Percentiles rank a stretch among this genome's conserved stretches.
phyloP scores from a whole-genome alignment of 2,113 vertebrate species.

The Calyptommatus sinebrachiatus region DNA sequence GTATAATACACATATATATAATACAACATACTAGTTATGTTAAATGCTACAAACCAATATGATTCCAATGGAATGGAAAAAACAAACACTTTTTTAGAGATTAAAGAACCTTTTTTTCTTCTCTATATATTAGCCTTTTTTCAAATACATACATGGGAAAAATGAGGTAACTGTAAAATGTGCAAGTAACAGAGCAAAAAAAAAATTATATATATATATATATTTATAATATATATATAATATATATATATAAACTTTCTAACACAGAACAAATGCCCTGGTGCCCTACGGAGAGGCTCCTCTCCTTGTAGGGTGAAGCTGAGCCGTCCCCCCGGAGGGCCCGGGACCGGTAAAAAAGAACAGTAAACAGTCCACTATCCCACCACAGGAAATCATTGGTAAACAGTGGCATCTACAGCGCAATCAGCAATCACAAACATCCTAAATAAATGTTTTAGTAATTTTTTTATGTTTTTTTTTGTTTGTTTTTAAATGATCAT shows the following conservation, averaged over 20 bases:
- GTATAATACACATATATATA: slow-evolving; percentile 99
- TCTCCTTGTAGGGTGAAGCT: slow-evolving; percentile 63
- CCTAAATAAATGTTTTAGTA: slow-evolving; percentile 83
- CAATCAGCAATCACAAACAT: slow-evolving; percentile 95
- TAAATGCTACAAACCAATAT: slow-evolving; percentile 99
- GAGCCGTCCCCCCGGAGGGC: slow-evolving; percentile 78
- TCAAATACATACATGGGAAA: slow-evolving; percentile 99
- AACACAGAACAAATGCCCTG: slow-evolving; percentile 94
- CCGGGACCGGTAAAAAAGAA: slow-evolving; percentile 88
- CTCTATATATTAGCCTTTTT: slow-evolving; percentile 98
- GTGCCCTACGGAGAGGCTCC: slow-evolving; percentile 82
- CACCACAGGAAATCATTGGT: slow-evolving; percentile 93
- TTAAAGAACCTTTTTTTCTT: slow-evolving; percentile 98
- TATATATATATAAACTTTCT: slow-evolving; percentile 78
- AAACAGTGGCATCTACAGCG: slow-evolving; percentile 96
- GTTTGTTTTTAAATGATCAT: slow-evolving; percentile 61
- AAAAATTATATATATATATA: slow-evolving; percentile 75
- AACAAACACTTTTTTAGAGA: slow-evolving; percentile 85
- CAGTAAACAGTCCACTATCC: slow-evolving; percentile 96
- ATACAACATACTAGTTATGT: slow-evolving; percentile 99
- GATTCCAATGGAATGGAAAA: slow-evolving; percentile 99
- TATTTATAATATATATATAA: slow-evolving; percentile 62
- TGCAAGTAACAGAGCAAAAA: slow-evolving; percentile 99
- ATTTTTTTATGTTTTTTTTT: slow-evolving; percentile 51
- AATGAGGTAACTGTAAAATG: slow-evolving; percentile 99